Percentiles rank a stretch among this genome's conserved stretches.
These are phyloP conservation scores for Dreissena polymorpha DNA, from an alignment of 1,140 invertebrate species.

Conservation along the genomic window DNA sequence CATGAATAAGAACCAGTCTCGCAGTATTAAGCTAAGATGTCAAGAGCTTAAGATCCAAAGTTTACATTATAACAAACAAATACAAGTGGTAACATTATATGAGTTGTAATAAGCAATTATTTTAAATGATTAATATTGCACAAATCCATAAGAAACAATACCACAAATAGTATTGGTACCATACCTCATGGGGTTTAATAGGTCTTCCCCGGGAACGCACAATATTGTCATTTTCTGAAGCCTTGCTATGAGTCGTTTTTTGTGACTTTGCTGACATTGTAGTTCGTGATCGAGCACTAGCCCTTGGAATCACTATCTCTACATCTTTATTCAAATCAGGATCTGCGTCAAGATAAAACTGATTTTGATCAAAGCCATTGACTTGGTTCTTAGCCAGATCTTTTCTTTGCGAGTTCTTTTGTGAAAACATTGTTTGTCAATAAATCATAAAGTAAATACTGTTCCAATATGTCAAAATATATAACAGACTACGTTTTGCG, in stretches of 20 bases:
- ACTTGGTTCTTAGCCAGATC: slow-evolving; percentile 18
- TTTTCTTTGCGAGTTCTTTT: slow-evolving; percentile 12
- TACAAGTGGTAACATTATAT: too few relatives aligned
- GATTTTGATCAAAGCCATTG: slow-evolving; percentile 34
- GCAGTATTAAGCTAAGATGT: too few relatives aligned
- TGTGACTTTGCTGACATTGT: slow-evolving; percentile 40
- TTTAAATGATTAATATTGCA: too few relatives aligned
- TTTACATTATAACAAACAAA: too few relatives aligned
- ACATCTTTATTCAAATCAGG: slow-evolving; percentile 45
- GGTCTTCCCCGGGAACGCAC: slow-evolving; percentile 45
- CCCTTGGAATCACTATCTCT: slow-evolving; percentile 18
- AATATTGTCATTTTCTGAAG: slow-evolving; percentile 23
- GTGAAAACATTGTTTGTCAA: not conserved
- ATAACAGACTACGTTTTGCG: not conserved
- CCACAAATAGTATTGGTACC: not conserved
- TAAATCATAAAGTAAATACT: not conserved
- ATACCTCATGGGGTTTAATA: slow-evolving; percentile 54
- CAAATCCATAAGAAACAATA: too few relatives aligned
- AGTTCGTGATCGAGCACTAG: slow-evolving; percentile 12
- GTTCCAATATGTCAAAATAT: not conserved
- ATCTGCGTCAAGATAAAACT: slow-evolving; percentile 25
- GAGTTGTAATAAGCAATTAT: too few relatives aligned
- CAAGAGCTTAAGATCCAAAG: too few relatives aligned
- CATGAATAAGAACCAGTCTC: too few relatives aligned
- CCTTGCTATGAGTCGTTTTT: slow-evolving; percentile 28